Evolutionary conservation across 2,797 vertebrate genomes (phyloP), one percentile per base, ranked within the genome.

Genomic region (Gila robusta): DNA sequence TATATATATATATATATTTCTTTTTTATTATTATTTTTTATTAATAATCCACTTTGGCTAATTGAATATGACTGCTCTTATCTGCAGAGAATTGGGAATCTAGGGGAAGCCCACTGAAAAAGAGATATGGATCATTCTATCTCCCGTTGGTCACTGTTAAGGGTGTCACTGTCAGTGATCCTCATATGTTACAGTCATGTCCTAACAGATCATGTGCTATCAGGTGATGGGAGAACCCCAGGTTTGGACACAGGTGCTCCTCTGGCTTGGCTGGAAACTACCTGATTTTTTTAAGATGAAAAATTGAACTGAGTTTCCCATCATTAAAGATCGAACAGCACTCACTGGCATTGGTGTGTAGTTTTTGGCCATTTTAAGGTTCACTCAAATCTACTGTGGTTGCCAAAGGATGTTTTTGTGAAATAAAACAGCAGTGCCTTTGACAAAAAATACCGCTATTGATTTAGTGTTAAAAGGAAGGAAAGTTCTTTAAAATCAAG

Each of bases 211-310:
- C 69, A 73, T 47, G 52, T 62, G 10, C 37, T 86, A 88, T 91
- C 79, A 10, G 28, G 82, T 88, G 37, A 72, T 73, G 79, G 83
- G 85, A 89, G 74, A 88, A 77, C 80, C 66, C 81, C 84, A 83
- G 52, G 56, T 73, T 67, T 77, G 66, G 77, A 52, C 54, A 86
- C 11, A 70, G 83, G 83, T 85, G 89, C 90, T 87, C 79, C 70
- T 73, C 81, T 21, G 59, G 82, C 90, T 91, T 93, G 90, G 87
- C 87, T 89, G 95, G 95, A 96, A 96, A 96, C 91, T 93, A 96
- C 95, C 95, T 92, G 86, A 91, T 86, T 88, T 93, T 32, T 91
- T 86, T 44, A 26, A 64, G 32, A 78, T 77, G 69, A 89, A 89
- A 87, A 62, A 19, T 66, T 92, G 88, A 93, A 90, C 90, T 91